phyloP scores from a whole-genome alignment of 2,113 vertebrate species.

The Natator depressus region DNA sequence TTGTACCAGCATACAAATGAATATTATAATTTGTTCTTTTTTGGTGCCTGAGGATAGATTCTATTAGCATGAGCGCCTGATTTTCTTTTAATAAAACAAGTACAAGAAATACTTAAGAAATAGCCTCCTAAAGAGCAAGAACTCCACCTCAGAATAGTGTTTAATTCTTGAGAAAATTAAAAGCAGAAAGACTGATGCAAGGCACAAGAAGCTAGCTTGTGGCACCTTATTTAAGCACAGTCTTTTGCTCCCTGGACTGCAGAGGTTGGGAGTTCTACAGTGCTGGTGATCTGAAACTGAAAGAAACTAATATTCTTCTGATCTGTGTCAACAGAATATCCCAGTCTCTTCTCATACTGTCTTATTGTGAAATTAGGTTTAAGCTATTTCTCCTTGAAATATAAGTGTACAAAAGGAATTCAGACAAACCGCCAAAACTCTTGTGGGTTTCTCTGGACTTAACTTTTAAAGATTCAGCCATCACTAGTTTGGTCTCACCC shows the following conservation, averaged over 20 bases:
- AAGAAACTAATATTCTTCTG: too few relatives aligned
- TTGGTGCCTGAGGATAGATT: not conserved
- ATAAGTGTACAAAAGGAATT: not conserved
- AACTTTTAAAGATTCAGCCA: not conserved
- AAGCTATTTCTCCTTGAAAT: not conserved
- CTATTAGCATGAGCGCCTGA: not conserved
- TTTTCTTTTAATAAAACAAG: not conserved
- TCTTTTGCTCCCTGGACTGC: not conserved
- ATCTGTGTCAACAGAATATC: too few relatives aligned
- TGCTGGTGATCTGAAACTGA: too few relatives aligned
- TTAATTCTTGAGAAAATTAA: not conserved
- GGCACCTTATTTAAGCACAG: not conserved
- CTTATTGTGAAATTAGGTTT: not conserved
- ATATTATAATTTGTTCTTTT: not conserved
- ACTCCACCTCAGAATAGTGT: not conserved
- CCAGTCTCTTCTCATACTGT: not conserved
- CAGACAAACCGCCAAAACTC: too few relatives aligned
- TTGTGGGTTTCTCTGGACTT: not conserved
- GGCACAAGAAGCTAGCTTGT: not conserved
- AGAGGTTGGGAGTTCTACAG: too few relatives aligned
- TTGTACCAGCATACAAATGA: not conserved
- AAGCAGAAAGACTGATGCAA: not conserved
- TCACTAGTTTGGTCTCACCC: accelerated
- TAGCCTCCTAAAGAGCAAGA: not conserved
- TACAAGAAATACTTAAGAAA: not conserved